A percentile compares a stretch with the other conserved stretches of the same genome.
Evolutionary conservation across 2,797 vertebrate species (phyloP).

Genomic region (Sardinella longiceps): DNA sequence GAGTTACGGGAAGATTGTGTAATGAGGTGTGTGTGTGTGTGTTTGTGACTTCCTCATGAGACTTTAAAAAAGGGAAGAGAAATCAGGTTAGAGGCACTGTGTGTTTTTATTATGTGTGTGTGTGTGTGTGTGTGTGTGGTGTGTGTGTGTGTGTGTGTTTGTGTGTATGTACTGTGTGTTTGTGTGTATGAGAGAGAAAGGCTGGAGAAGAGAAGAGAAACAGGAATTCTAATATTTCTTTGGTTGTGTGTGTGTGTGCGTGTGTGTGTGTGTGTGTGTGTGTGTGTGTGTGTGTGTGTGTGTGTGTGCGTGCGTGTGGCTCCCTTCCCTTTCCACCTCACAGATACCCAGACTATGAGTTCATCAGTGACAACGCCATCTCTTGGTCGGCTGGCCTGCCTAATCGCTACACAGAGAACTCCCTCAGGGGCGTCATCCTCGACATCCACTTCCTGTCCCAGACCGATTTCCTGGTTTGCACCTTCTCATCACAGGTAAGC

Average conservation of each 20-base stretch:
- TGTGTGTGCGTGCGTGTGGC: neutral
- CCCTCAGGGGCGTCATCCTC: conserved; percentile 93
- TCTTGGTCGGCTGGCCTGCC: conserved; percentile 97
- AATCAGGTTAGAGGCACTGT: neutral
- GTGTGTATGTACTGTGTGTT: too few relatives aligned
- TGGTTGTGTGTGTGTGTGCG: neutral
- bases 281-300: conserved; percentile 29
- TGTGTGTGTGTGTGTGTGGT: neutral
- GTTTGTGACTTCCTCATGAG: neutral
- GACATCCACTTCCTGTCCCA: conserved; percentile 98
- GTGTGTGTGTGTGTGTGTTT: too few relatives aligned
- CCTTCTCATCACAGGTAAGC: conserved; percentile 97
- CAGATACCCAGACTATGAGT: conserved; percentile 95
- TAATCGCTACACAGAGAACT: conserved; percentile 97
- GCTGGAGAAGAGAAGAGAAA: too few relatives aligned
- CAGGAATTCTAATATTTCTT: too few relatives aligned
- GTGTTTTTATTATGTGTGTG: neutral
- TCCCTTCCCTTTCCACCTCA: neutral
- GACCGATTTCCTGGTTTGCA: conserved; percentile 96
- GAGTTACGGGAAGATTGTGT: too few relatives aligned
- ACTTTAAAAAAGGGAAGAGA: neutral
- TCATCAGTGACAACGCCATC: conserved; percentile 99
- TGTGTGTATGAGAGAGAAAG: too few relatives aligned
- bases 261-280: neutral
- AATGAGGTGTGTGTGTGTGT: too few relatives aligned